Conservation (phyloP, 2,888 invertebrate species). For the Baronia brevicornis region DNA sequence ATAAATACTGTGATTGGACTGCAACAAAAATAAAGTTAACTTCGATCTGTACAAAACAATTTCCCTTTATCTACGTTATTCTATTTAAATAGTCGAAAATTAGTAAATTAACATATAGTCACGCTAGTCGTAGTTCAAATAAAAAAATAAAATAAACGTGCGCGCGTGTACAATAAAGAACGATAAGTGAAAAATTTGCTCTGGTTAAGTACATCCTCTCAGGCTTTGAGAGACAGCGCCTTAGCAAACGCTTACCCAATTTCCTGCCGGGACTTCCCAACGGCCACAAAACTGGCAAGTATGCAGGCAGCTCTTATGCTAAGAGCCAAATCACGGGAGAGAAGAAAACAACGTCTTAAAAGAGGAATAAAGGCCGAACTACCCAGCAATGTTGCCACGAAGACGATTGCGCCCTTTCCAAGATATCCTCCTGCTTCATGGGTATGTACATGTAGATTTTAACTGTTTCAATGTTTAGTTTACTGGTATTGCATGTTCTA, state of each 20-base stretch:
- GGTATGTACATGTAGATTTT: conserved; percentile 63
- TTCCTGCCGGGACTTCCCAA: conserved; percentile 37
- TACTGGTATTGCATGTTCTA: conserved; percentile 21
- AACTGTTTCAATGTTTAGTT: conserved; percentile 17
- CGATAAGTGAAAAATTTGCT: conserved; percentile 16
- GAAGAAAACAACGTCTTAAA: conserved; percentile 84
- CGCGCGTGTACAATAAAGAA: conserved; percentile 18
- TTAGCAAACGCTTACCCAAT: conserved; percentile 32
- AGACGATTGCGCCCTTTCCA: conserved; percentile 90
- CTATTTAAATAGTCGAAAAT: conserved; percentile 14
- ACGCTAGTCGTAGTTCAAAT: conserved; percentile 41
- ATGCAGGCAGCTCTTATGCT: conserved; percentile 96
- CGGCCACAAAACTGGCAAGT: conserved; percentile 78
- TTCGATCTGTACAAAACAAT: conserved; percentile 45
- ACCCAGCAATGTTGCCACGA: conserved; percentile 91
- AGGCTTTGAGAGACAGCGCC: conserved; percentile 10
- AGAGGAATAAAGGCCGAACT: conserved; percentile 85
- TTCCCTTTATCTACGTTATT: conserved; percentile 6
- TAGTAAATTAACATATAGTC: conserved; percentile 24
- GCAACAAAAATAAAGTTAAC: conserved; percentile 46
- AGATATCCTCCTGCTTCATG: conserved; percentile 88
- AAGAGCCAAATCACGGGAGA: conserved; percentile 92
- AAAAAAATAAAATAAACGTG: conserved; percentile 12
- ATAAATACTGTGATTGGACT: conserved; percentile 57
- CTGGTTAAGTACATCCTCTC: conserved; percentile 18